phyloP scores from a whole-genome alignment of 1,140 invertebrate species.

The Neomicropteryx cornuta region DNA sequence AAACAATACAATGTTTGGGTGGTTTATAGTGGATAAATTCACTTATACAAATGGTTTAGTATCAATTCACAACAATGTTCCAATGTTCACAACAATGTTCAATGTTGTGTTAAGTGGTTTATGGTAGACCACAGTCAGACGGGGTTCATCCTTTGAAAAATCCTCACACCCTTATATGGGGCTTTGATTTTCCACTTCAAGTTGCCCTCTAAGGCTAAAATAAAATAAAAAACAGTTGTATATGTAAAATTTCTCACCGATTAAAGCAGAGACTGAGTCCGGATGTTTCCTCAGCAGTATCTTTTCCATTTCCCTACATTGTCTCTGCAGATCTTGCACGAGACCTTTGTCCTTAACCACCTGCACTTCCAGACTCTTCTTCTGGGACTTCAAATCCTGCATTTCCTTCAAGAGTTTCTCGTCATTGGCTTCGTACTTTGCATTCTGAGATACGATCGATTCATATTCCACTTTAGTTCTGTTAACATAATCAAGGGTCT shows the following conservation, averaged over 20 bases:
- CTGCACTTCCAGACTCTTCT: conserved; percentile 49
- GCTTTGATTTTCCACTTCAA: too few species aligned
- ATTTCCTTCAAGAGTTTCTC: conserved; percentile 29
- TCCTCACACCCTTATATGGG: too few species aligned
- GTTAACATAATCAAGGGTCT: conserved; percentile 31
- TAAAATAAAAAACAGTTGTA: too few species aligned
- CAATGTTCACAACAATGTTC: too few species aligned
- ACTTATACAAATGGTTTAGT: too few species aligned
- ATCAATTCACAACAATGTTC: too few species aligned
- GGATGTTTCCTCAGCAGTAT: conserved; percentile 67
- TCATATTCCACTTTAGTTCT: conserved; percentile 33
- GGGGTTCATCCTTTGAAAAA: too few species aligned
- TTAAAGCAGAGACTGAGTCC: conserved; percentile 64
- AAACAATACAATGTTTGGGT: too few species aligned
- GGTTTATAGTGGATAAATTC: too few species aligned
- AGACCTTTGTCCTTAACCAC: conserved; percentile 56
- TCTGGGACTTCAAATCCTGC: conserved; percentile 38
- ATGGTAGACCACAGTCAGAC: too few species aligned
- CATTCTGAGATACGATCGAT: conserved; percentile 33
- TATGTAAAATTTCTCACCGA: conserved; percentile 44
- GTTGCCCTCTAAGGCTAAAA: too few species aligned
- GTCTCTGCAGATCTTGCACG: conserved; percentile 63
- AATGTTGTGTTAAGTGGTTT: too few species aligned
- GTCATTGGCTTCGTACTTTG: conserved; percentile 39
- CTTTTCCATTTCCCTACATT: conserved; percentile 69